Conservation (phyloP, 2,888 invertebrate genomes). For the Heliconius sara region DNA sequence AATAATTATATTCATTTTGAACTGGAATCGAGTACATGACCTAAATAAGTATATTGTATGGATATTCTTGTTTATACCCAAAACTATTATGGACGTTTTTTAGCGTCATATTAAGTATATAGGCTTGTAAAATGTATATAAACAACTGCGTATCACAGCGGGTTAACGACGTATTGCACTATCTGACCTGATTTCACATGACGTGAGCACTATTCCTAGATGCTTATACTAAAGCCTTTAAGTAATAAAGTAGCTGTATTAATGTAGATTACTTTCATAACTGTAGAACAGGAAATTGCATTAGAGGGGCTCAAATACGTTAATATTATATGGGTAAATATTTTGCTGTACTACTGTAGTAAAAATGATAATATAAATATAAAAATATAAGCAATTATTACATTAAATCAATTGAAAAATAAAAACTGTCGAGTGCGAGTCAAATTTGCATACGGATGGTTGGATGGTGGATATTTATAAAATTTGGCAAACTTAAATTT, state of each 20-base stretch:
- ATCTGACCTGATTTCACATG: conserved; percentile 41
- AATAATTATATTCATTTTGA: background rate
- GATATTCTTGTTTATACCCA: background rate
- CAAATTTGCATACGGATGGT: too few species aligned
- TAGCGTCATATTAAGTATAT: background rate
- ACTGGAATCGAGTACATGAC: background rate
- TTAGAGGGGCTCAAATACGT: background rate
- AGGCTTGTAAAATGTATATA: background rate
- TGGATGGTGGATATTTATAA: too few species aligned
- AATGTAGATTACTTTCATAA: conserved; percentile 64
- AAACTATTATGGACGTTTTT: background rate
- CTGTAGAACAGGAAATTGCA: conserved; percentile 58
- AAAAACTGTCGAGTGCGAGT: too few species aligned
- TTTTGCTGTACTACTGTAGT: too few species aligned
- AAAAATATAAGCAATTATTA: too few species aligned
- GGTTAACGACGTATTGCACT: conserved; percentile 36
- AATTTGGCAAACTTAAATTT: too few species aligned
- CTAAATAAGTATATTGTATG: background rate
- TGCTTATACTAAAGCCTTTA: conserved; percentile 58
- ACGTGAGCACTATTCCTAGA: conserved; percentile 44
- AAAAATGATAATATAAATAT: too few species aligned
- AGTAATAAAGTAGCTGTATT: conserved; percentile 60
- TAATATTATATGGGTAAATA: too few species aligned
- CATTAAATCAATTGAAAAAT: too few species aligned
- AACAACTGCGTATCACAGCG: conserved; percentile 28